Conservation (phyloP, 2,113 vertebrate genomes). For the Chamaea fasciata region DNA sequence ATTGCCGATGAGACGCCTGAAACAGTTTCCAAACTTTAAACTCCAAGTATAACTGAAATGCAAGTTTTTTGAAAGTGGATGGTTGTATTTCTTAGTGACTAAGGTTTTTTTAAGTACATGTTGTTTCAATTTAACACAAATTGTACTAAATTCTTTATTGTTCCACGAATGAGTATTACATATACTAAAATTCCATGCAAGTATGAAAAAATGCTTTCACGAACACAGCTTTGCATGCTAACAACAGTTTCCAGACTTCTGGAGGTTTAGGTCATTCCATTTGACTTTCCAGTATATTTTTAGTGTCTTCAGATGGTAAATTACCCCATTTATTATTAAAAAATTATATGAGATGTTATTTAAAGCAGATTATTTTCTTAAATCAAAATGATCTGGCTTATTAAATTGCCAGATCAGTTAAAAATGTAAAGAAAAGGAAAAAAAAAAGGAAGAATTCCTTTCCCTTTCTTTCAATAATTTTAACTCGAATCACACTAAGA, state of each 20-base stretch:
- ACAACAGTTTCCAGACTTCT: background rate
- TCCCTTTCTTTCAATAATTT: background rate
- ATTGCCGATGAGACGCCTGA: background rate
- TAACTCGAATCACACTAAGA: background rate
- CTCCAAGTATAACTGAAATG: background rate
- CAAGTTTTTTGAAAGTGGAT: background rate
- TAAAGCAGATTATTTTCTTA: background rate
- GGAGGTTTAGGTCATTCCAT: background rate
- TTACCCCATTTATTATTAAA: background rate
- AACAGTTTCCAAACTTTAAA: background rate
- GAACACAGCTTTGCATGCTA: background rate
- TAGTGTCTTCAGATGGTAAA: background rate
- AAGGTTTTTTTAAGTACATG: background rate
- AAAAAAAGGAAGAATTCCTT: background rate
- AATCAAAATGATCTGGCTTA: background rate
- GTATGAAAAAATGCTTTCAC: background rate
- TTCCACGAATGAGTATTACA: background rate
- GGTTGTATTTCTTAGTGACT: background rate
- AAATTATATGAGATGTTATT: background rate
- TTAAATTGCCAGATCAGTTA: background rate
- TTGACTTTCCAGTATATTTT: background rate
- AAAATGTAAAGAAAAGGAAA: background rate
- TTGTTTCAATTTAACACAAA: constrained; percentile 1
- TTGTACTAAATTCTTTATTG: constrained; percentile 2
- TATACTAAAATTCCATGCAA: background rate